Conservation (phyloP, 2,888 invertebrate species). For the Iphiclides podalirius region DNA sequence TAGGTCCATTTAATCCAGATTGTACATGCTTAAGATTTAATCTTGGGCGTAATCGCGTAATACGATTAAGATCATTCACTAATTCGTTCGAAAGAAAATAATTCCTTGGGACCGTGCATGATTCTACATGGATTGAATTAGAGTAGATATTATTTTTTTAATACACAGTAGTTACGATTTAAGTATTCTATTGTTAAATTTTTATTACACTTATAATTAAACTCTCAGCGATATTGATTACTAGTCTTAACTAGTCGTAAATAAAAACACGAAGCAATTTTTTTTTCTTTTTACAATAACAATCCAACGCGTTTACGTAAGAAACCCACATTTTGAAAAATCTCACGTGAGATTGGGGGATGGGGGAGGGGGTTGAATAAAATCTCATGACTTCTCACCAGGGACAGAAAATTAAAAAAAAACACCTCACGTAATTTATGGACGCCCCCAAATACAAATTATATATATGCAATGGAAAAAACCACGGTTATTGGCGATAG, state of each 20-base stretch:
- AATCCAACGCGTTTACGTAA: conserved; percentile 5
- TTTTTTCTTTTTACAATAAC: conserved; percentile 2
- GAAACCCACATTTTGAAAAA: conserved; percentile 2
- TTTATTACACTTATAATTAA: background rate
- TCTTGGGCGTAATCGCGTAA: background rate
- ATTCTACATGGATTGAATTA: background rate
- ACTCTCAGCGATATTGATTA: too few relatives aligned
- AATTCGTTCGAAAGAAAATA: background rate
- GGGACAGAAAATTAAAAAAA: background rate
- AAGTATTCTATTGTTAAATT: background rate
- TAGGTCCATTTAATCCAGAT: conserved; percentile 24
- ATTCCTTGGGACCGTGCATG: background rate
- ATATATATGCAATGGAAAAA: too few relatives aligned
- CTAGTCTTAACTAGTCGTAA: too few relatives aligned
- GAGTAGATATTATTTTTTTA: background rate
- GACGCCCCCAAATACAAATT: too few relatives aligned
- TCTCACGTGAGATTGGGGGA: background rate
- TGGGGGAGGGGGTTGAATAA: background rate
- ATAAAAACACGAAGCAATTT: too few relatives aligned
- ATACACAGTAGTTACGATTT: background rate
- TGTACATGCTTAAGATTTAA: background rate
- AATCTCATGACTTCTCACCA: background rate
- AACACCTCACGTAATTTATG: background rate
- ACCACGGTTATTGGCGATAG: too few relatives aligned
- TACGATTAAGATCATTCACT: background rate